Evolutionary conservation across 30 jellyfish, hydroid and myxozoan genomes (phyloP).

Genomic region (Nemopilema nomurai): DNA sequence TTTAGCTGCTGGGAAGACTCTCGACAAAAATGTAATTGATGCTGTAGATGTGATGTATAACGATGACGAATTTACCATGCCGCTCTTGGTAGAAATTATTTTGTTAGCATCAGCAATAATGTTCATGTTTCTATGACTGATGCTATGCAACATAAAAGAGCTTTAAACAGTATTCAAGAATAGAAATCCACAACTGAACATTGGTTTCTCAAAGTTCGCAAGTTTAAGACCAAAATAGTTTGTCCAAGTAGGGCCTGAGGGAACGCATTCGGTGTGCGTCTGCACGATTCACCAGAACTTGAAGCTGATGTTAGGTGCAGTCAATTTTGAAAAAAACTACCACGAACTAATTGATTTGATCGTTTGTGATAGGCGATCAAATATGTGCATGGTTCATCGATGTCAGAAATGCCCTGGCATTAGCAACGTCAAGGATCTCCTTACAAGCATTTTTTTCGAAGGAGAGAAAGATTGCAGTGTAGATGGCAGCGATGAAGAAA

Average conservation of each 20-base stretch:
- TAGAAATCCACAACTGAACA: conserved; percentile 21
- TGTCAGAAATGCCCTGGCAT: conserved; percentile 64
- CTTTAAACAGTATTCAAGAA: conserved; percentile 31
- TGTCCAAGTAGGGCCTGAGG: conserved; percentile 55
- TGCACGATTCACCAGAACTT: conserved; percentile 71
- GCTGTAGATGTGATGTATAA: conserved; percentile 14
- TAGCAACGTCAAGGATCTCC: background rate
- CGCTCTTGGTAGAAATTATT: conserved; percentile 51
- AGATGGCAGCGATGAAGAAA: background rate
- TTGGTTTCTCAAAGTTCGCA: conserved; percentile 71
- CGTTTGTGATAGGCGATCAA: conserved; percentile 51
- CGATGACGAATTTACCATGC: conserved; percentile 52
- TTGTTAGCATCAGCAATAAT: conserved; percentile 43
- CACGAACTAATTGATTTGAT: conserved; percentile 50
- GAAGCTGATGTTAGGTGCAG: conserved; percentile 45
- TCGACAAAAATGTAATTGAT: background rate
- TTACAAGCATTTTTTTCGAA: background rate
- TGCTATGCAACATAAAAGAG: conserved; percentile 60
- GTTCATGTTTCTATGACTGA: conserved; percentile 23
- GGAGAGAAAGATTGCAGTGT: background rate
- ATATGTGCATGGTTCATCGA: conserved; percentile 74
- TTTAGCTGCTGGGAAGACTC: background rate
- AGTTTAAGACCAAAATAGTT: conserved; percentile 72
- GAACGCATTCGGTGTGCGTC: conserved; percentile 80
- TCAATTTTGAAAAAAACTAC: conserved; percentile 16